phyloP scores from a whole-genome alignment of 2,797 vertebrate species.

The Petrocephalus sullivani region DNA sequence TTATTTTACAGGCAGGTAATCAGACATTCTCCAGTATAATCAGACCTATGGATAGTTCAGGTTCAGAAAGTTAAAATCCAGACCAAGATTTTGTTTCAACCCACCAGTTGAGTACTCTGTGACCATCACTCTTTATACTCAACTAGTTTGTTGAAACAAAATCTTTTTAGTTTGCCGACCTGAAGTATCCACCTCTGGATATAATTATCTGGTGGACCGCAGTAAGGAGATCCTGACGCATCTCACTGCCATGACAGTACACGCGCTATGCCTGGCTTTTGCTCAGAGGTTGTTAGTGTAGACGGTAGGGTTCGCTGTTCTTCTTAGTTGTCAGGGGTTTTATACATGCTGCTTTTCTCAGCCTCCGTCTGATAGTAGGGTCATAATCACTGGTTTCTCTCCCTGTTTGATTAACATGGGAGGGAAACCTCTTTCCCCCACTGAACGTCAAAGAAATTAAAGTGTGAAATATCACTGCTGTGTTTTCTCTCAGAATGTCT shows the following conservation, averaged over 20 bases:
- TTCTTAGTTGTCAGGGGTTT: not conserved
- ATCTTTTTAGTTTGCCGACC: no score
- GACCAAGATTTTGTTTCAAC: not conserved
- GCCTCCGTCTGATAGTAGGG: not conserved
- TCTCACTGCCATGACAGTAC: no score
- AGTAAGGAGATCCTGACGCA: no score
- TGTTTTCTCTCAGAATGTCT: not conserved
- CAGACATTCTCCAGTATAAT: not conserved
- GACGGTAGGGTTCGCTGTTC: no score
- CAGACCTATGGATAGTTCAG: not conserved
- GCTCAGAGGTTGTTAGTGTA: no score
- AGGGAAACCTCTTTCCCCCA: not conserved
- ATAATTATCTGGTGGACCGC: no score
- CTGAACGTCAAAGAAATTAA: not conserved
- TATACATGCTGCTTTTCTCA: not conserved
- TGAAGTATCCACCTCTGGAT: no score
- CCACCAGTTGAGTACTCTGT: not conserved
- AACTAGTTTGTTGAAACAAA: no score
- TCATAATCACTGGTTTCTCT: not conserved
- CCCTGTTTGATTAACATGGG: not conserved
- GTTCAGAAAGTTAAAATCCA: not conserved
- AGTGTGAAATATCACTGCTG: not conserved
- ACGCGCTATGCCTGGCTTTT: no score
- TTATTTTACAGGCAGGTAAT: no score
- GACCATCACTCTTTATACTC: not conserved